Conservation (phyloP, 2,113 vertebrate species). For the Anguilla japonica region DNA sequence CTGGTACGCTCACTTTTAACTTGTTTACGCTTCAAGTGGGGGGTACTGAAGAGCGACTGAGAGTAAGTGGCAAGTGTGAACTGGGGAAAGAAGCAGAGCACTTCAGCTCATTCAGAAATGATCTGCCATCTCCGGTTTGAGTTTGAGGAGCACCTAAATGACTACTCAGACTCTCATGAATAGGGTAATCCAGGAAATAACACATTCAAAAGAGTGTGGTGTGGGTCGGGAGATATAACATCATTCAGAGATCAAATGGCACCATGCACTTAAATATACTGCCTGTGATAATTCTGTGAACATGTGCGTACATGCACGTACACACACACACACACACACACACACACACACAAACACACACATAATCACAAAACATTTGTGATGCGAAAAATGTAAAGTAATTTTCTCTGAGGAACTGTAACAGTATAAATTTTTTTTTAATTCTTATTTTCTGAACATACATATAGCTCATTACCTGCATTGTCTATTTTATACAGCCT, state of each 20-base stretch:
- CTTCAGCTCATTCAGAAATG: background rate
- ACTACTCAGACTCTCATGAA: background rate
- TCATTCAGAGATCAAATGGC: background rate
- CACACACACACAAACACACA: no score
- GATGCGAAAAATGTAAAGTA: no score
- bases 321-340: no score
- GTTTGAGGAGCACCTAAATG: background rate
- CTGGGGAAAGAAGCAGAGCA: background rate
- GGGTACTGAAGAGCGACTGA: background rate
- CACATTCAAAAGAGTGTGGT: background rate
- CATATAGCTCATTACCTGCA: no score
- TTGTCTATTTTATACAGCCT: no score
- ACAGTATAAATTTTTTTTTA: no score
- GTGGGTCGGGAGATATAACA: background rate
- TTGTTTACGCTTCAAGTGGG: background rate
- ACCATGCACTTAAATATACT: background rate
- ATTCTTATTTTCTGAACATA: no score
- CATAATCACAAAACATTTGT: no score
- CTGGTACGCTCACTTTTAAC: background rate
- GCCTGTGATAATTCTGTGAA: background rate
- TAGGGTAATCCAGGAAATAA: background rate
- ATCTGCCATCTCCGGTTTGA: background rate
- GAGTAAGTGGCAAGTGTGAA: background rate
- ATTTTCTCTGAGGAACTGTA: no score
- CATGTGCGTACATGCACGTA: no score